Evolutionary conservation across 2,797 vertebrate species (phyloP).

Genomic region (Sciaenops ocellatus): DNA sequence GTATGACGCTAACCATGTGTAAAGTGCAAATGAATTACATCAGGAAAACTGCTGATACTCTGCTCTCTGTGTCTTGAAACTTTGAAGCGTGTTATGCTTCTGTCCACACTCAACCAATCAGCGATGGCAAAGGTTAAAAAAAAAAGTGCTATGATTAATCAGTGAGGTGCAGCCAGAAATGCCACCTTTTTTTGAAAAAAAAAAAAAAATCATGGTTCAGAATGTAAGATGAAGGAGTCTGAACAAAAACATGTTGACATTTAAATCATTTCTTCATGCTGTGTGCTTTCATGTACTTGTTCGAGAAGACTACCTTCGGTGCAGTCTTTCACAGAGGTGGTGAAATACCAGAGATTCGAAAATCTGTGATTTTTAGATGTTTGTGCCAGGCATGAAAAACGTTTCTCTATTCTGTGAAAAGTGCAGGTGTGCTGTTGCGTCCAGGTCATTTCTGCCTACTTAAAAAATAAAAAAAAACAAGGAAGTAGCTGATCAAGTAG

Average conservation of each 20-base stretch:
- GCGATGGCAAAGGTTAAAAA: conserved; percentile 6
- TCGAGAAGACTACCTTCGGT: conserved; percentile 1
- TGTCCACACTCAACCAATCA: not conserved
- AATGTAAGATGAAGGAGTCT: not conserved
- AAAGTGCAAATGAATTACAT: conserved; percentile 49
- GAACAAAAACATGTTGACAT: conserved; percentile 16
- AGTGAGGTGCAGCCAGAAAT: conserved; percentile 16
- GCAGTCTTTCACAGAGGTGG: conserved; percentile 20
- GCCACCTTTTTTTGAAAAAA: conserved; percentile 7
- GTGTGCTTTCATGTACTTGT: conserved; percentile 39
- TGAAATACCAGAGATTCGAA: not conserved
- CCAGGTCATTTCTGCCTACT: conserved; percentile 5
- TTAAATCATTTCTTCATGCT: conserved; percentile 27
- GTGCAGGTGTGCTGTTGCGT: conserved; percentile 3
- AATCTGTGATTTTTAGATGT: conserved; percentile 30
- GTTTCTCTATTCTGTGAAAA: conserved; percentile 3
- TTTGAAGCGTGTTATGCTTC: conserved; percentile 12
- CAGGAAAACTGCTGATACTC: conserved; percentile 37
- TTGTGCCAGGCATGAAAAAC: conserved; percentile 15
- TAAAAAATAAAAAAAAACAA: not conserved
- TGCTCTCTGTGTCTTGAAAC: conserved; percentile 13
- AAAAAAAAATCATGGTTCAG: conserved; percentile 15
- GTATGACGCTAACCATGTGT: conserved; percentile 32
- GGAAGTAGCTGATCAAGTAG: not conserved
- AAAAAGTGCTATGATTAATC: conserved; percentile 26